Evolutionary conservation across 2,888 invertebrate species (phyloP).

Genomic region (Ceriagrion tenellum): DNA sequence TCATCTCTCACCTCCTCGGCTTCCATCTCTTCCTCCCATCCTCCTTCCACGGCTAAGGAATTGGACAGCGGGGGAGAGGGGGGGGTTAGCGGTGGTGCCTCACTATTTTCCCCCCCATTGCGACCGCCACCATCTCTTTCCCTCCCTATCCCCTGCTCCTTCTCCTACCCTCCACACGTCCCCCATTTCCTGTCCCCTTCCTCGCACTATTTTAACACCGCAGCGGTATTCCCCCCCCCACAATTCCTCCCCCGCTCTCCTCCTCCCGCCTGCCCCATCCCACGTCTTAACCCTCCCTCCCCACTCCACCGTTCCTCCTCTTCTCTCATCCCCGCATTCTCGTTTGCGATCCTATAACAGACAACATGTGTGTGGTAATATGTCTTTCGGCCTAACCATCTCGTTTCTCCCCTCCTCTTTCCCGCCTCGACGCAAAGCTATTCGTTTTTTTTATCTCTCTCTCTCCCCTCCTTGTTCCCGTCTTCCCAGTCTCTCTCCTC

Average conservation of each 20-base stretch:
- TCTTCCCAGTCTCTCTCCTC: neutral
- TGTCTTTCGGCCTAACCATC: constrained; percentile 66
- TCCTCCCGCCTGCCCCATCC: neutral
- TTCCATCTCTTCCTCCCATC: neutral
- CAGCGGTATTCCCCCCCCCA: neutral
- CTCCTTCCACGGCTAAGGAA: too few species aligned
- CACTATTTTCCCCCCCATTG: constrained; percentile 42
- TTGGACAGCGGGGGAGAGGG: neutral
- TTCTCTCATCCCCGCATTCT: constrained; percentile 42
- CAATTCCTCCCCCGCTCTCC: neutral
- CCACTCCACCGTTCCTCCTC: neutral
- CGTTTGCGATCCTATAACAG: constrained; percentile 64
- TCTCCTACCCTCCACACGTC: too few species aligned
- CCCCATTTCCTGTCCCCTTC: constrained; percentile 20
- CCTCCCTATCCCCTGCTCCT: neutral
- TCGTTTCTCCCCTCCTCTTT: neutral
- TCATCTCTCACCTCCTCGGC: neutral
- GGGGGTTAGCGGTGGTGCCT: too few species aligned
- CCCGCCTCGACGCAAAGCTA: neutral
- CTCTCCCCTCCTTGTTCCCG: neutral
- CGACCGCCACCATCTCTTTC: neutral
- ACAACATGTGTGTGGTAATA: constrained; percentile 67
- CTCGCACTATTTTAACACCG: constrained; percentile 27
- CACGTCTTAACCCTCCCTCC: neutral
- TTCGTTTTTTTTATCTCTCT: neutral